phyloP scores from a whole-genome alignment of 2,113 vertebrate species.

The Amblyornis subalaris region DNA sequence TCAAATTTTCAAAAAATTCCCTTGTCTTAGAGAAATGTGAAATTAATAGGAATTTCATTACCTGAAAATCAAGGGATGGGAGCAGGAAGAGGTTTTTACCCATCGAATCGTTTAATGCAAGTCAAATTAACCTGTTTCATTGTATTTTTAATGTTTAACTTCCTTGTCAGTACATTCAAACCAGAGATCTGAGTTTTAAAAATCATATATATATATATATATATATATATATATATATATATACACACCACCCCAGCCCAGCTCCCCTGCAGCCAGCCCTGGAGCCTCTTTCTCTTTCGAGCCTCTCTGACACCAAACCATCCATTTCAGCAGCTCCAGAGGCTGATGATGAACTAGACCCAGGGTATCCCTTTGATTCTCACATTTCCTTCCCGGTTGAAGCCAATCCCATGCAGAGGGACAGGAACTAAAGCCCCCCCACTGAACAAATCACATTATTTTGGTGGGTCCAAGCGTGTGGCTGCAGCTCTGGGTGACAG shows the following conservation, averaged over 20 bases:
- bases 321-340: background rate
- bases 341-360: background rate
- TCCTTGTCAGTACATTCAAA: background rate
- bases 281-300: background rate
- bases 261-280: background rate
- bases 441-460: accelerated
- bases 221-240: too few species aligned
- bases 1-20: background rate
- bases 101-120: background rate
- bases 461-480: background rate
- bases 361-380: background rate
- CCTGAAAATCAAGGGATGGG: background rate
- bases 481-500: background rate
- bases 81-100: background rate
- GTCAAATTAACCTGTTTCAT: background rate
- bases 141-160: background rate
- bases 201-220: background rate
- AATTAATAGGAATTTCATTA: background rate
- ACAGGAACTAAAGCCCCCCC: background rate
- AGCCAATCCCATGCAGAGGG: background rate
- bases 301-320: background rate
- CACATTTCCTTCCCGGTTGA: background rate
- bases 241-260: background rate
- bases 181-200: background rate
- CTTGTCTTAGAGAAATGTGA: background rate